phyloP scores from a whole-genome alignment of 2,888 invertebrate genomes.

The Cyclophora albipunctata region DNA sequence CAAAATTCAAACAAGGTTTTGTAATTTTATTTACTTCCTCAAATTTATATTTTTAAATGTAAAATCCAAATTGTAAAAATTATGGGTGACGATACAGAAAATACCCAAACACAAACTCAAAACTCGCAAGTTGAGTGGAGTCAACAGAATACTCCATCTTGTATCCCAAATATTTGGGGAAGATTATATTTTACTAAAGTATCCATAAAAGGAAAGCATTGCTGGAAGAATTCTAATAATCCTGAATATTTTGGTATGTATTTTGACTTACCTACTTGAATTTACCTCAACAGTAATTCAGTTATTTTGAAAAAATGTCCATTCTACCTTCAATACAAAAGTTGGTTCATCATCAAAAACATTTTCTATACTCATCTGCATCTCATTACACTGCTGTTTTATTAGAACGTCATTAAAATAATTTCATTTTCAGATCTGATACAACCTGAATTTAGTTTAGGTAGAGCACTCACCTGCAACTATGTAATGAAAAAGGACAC shows the following conservation, averaged over 20 bases:
- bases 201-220: conserved; percentile 40
- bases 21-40: too few relatives aligned
- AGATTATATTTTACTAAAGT: conserved; percentile 62
- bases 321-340: too few relatives aligned
- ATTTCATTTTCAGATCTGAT: conserved; percentile 60
- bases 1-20: too few relatives aligned
- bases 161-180: conserved; percentile 68
- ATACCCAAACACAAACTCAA: conserved; percentile 68
- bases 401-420: too few relatives aligned
- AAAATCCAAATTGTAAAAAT: conserved; percentile 17
- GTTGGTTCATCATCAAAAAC: too few relatives aligned
- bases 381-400: too few relatives aligned
- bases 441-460: conserved; percentile 69
- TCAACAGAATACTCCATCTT: conserved; percentile 51
- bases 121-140: conserved; percentile 66
- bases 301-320: too few relatives aligned
- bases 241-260: conserved; percentile 58
- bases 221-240: conserved; percentile 42
- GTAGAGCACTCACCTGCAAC: conserved; percentile 67
- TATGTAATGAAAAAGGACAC: conserved; percentile 62
- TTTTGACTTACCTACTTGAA: neutral
- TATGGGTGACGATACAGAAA: conserved; percentile 49
- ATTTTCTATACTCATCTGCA: too few relatives aligned
- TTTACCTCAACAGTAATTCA: too few relatives aligned
- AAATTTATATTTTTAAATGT: conserved; percentile 1